Percentiles rank a stretch among this genome's conserved stretches.
Evolutionary conservation across 1,140 invertebrate genomes (phyloP).

Genomic region (Saccostrea echinata): DNA sequence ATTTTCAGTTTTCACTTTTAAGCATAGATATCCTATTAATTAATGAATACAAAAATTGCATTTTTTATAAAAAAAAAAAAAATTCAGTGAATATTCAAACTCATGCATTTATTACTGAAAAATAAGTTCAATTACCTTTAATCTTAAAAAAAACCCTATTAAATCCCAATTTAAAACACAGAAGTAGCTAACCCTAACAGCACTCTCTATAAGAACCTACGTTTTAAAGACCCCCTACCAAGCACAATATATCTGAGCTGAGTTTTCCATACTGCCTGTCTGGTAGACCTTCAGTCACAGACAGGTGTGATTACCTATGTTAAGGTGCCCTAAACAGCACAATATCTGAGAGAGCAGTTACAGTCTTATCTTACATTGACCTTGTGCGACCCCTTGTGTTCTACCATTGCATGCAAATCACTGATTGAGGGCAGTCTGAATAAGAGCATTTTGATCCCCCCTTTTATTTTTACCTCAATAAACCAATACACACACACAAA

Average conservation of each 20-base stretch:
- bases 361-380: constrained; percentile 20
- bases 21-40: no score
- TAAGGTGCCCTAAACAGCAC: not conserved
- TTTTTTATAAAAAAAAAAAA: no score
- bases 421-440: constrained; percentile 1
- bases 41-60: no score
- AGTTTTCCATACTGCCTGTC: constrained; percentile 12
- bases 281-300: not conserved
- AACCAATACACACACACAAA: not conserved
- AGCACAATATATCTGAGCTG: not conserved
- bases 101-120: no score
- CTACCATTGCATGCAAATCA: constrained; percentile 9
- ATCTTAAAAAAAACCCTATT: no score
- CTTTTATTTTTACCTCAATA: not conserved
- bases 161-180: no score
- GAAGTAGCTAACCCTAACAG: not conserved
- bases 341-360: constrained; percentile 19
- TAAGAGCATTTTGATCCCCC: not conserved
- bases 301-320: constrained; percentile 23
- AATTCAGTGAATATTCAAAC: no score
- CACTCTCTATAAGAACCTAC: not conserved
- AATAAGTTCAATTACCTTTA: no score
- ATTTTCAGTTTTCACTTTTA: no score
- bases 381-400: not conserved
- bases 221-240: not conserved